Evolutionary conservation across 2,113 vertebrate genomes (phyloP).

Genomic region (Anser cygnoides): DNA sequence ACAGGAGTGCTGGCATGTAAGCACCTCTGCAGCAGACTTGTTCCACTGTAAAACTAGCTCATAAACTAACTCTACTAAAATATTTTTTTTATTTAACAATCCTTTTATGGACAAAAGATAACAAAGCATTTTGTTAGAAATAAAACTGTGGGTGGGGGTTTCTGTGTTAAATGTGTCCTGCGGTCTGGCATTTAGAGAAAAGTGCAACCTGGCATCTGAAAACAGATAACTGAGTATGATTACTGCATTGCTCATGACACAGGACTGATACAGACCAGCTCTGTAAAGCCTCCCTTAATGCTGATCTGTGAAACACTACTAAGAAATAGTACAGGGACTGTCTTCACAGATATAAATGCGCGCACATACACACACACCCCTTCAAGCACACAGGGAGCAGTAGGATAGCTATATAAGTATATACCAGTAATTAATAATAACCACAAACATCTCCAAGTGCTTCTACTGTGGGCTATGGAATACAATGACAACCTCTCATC

Average conservation of each 20-base stretch:
- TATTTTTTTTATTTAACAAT: background rate
- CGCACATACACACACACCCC: background rate
- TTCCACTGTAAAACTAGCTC: background rate
- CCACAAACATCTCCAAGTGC: background rate
- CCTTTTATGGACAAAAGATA: background rate
- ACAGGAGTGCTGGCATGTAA: background rate
- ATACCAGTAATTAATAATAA: background rate
- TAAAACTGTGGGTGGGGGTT: background rate
- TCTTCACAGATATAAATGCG: rapidly evolving
- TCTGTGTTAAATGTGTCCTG: background rate
- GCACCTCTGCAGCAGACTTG: background rate
- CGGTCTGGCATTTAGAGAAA: background rate
- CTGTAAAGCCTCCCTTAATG: background rate
- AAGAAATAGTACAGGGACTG: background rate
- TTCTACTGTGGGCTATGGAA: background rate
- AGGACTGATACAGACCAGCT: background rate
- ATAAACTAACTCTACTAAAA: background rate
- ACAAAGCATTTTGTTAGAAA: background rate
- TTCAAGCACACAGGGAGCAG: background rate
- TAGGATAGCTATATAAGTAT: background rate
- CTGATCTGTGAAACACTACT: background rate
- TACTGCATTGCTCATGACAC: background rate
- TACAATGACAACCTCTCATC: background rate
- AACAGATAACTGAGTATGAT: background rate
- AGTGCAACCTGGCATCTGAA: background rate